These are phyloP conservation scores for Idaea straminata DNA, from an alignment of 2,888 invertebrate species.

Conservation along the genomic window DNA sequence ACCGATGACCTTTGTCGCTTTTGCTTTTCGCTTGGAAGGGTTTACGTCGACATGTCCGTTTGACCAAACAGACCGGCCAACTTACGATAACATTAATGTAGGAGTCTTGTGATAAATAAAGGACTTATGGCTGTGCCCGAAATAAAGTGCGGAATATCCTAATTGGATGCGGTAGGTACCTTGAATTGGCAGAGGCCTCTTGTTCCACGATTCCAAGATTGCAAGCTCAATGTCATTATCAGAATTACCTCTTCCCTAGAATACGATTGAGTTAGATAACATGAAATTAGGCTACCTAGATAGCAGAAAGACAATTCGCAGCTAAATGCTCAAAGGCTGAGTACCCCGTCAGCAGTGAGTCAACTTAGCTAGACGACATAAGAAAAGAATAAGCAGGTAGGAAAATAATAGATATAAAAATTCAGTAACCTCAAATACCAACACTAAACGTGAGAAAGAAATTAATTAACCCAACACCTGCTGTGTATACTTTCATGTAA, in stretches of 20 bases:
- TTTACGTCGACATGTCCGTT: neutral
- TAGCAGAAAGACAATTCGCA: too few relatives aligned
- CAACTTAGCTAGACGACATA: too few relatives aligned
- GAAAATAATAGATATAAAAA: neutral
- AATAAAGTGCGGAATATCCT: too few relatives aligned
- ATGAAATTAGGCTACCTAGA: too few relatives aligned
- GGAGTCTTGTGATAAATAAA: neutral
- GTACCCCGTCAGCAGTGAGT: too few relatives aligned
- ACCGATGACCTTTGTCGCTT: conserved; percentile 42
- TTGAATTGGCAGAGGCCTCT: too few relatives aligned
- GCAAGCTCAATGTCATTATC: too few relatives aligned
- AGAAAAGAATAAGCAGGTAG: neutral
- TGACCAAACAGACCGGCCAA: neutral
- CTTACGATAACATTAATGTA: neutral
- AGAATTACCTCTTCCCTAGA: too few relatives aligned
- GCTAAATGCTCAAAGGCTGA: too few relatives aligned
- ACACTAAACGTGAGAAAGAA: neutral
- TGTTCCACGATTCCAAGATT: too few relatives aligned
- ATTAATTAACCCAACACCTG: conserved; percentile 1
- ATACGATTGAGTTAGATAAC: too few relatives aligned
- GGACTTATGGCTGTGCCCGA: neutral
- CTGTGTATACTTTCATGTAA: neutral
- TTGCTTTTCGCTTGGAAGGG: conserved; percentile 9
- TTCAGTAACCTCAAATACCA: neutral
- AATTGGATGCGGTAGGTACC: too few relatives aligned